Evolutionary conservation across 2,888 invertebrate genomes (phyloP), one percentile per base, ranked within the genome.

Genomic region (Drosophila longiperda): DNA sequence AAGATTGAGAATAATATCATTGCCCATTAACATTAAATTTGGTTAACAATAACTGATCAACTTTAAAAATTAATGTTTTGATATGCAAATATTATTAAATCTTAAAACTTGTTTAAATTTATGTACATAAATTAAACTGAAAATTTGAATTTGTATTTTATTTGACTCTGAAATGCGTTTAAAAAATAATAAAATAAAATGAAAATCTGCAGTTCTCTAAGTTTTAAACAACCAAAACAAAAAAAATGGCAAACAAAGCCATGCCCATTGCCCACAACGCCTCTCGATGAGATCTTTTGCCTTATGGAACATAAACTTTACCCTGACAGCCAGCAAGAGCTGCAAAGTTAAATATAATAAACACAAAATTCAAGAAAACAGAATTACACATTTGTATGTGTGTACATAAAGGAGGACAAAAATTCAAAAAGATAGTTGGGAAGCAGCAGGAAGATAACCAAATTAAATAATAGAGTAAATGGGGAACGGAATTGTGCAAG

Each of bases 401-500:
- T 36, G 6, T 38, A 26, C n/a, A 36, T 54, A n/a, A 55, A 29
- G 15, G 29, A 29, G 20, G 29, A n/a, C 26, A 36, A 32, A 40
- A 57, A 29, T 29, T 29, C 29, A 29, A 15, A 15, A 45, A 8
- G 40, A 50, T 23, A 52, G 42, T 36, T 36, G 34, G 32, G 63
- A 66, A 75, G 68, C 53, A 61, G 40, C 68, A 77, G 58, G 26
- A 45, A 65, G 66, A 78, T 78, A 86, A 86, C 87, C 80, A 88
- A 88, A 83, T 88, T 74, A 86, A 85, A 88, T 88, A 88, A 88
- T 85, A 80, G 75, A 86, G 83, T 80, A 86, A 88, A 75, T 68
- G 73, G 65, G 53, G 32, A n/a, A 42, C 9, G 36, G 48, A 50
- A 29, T 45, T 34, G 29, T 29, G 50, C n/a, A 11, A 2, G 29